phyloP scores from a whole-genome alignment of 2,797 vertebrate species.

The Takifugu rubripes region DNA sequence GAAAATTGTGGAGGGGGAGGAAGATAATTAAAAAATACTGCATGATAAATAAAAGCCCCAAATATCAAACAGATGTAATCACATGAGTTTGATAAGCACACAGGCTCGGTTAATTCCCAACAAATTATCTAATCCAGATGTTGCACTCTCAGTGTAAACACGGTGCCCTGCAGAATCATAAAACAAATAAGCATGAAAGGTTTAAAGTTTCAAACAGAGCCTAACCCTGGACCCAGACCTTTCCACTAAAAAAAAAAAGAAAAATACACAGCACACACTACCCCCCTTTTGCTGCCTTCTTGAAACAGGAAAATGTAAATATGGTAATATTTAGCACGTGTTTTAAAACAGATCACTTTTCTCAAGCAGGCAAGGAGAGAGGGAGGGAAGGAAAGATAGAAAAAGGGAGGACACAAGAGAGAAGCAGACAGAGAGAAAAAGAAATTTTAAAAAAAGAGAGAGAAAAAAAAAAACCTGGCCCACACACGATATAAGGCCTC shows the following conservation, averaged over 20 bases:
- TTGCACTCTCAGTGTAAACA: conserved; percentile 92
- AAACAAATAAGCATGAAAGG: conserved; percentile 94
- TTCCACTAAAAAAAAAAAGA: conserved; percentile 58
- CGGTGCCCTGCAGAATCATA: conserved; percentile 88
- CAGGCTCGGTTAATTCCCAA: conserved; percentile 86
- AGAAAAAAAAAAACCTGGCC: conserved; percentile 67
- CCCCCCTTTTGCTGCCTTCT: conserved; percentile 69
- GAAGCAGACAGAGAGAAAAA: conserved; percentile 43
- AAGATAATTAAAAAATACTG: conserved; percentile 13
- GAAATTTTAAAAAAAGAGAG: conserved; percentile 47
- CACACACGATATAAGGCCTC: conserved; percentile 78
- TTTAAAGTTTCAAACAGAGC: conserved; percentile 89
- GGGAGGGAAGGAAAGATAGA: conserved; percentile 39
- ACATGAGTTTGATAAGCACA: conserved; percentile 85
- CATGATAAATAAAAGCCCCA: conserved; percentile 35
- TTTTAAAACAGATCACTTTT: conserved; percentile 84
- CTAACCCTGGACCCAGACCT: conserved; percentile 78
- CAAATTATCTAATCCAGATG: conserved; percentile 99
- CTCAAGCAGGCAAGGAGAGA: conserved; percentile 58
- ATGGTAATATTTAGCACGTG: conserved; percentile 83
- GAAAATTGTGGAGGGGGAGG: conserved; percentile 30
- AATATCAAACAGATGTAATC: conserved; percentile 83
- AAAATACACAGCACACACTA: conserved; percentile 65
- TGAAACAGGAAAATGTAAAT: conserved; percentile 85
- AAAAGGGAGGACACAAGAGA: conserved; percentile 30